Conservation (phyloP, 2,797 vertebrate genomes). For the Tamandua tetradactyla region DNA sequence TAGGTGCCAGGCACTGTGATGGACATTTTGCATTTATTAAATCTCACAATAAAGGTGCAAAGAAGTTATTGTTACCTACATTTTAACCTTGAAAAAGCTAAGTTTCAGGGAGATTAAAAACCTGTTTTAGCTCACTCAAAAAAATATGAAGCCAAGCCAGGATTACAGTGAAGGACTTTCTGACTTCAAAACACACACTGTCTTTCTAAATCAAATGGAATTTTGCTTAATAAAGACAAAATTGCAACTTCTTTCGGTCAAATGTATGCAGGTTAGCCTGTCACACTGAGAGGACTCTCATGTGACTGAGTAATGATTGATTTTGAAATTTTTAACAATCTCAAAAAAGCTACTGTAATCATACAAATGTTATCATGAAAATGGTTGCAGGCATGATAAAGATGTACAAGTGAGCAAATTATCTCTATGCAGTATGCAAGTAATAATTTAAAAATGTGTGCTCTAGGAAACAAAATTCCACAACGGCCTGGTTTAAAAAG, state of each 20-base stretch:
- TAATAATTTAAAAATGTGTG: background rate
- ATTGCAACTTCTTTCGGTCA: background rate
- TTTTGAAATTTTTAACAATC: background rate
- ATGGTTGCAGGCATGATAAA: background rate
- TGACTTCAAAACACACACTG: background rate
- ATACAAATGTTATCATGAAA: background rate
- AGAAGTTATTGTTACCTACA: slow-evolving; percentile 11
- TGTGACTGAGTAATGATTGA: background rate
- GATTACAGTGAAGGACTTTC: background rate
- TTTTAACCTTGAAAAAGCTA: background rate
- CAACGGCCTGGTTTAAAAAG: background rate
- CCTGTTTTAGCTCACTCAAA: background rate
- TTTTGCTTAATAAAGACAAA: background rate
- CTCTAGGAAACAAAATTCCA: background rate
- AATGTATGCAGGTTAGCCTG: background rate
- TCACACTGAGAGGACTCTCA: background rate
- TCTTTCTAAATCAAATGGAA: background rate
- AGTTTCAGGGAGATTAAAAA: background rate
- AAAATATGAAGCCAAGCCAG: background rate
- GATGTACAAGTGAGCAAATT: background rate
- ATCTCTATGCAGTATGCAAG: background rate
- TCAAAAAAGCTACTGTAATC: background rate
- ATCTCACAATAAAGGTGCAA: background rate
- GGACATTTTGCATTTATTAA: background rate
- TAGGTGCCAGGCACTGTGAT: background rate